These are phyloP conservation scores for Aurelia sp. DNA, from an alignment of 30 jellyfish, hydroid and myxozoan species.

Conservation along the genomic window DNA sequence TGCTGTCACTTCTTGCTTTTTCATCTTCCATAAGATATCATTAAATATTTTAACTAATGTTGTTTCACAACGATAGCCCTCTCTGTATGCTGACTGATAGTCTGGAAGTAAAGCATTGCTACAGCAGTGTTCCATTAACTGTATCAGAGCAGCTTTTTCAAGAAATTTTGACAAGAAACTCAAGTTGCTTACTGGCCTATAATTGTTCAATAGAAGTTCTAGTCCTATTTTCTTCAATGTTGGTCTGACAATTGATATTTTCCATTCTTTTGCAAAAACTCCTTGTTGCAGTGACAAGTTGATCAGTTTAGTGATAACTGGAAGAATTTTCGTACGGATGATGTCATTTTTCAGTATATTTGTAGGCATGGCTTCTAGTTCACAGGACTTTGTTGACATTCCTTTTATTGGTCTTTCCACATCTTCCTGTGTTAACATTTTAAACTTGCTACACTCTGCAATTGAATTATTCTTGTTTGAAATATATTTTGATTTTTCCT, in stretches of 20 bases:
- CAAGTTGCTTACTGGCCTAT: conserved; percentile 47
- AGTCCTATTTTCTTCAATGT: too few relatives aligned
- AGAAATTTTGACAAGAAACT: conserved; percentile 46
- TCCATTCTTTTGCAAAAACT: conserved; percentile 60
- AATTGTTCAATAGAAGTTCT: neutral
- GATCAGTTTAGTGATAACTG: conserved; percentile 11
- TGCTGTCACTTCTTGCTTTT: conserved; percentile 54
- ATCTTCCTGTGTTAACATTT: too few relatives aligned
- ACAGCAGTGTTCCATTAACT: conserved; percentile 56
- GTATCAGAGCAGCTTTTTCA: conserved; percentile 65
- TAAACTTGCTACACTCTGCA: too few relatives aligned
- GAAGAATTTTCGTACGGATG: too few relatives aligned
- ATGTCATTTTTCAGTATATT: too few relatives aligned
- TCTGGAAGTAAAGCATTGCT: conserved; percentile 58
- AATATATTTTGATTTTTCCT: too few relatives aligned
- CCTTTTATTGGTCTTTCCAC: too few relatives aligned
- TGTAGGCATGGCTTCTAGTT: too few relatives aligned
- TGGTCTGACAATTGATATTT: conserved; percentile 6
- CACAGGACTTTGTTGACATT: too few relatives aligned
- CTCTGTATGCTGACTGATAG: conserved; percentile 71
- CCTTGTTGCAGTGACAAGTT: conserved; percentile 56
- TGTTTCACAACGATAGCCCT: conserved; percentile 69
- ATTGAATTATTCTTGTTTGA: too few relatives aligned
- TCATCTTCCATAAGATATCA: conserved; percentile 49
- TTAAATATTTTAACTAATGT: conserved; percentile 37